A percentile compares a stretch with the other conserved stretches of the same genome.
Evolutionary conservation across 2,797 vertebrate genomes (phyloP).

Genomic region (Pristis pectinata): DNA sequence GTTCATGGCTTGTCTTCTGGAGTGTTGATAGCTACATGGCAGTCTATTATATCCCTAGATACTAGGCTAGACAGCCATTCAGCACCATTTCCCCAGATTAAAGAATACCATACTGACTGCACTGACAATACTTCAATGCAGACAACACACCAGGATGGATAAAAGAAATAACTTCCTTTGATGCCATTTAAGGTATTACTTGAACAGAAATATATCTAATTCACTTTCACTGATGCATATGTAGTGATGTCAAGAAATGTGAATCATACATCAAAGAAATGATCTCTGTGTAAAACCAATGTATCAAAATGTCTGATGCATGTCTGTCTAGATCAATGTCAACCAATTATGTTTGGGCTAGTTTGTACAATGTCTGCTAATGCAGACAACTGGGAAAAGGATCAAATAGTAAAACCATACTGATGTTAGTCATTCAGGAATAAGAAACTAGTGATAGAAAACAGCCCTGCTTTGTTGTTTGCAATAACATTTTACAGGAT

Average conservation of each 20-base stretch:
- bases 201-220: constrained; percentile 24
- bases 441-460: neutral
- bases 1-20: too few relatives aligned
- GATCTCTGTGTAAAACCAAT: constrained; percentile 38
- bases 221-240: neutral
- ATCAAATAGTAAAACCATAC: neutral
- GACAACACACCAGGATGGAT: constrained; percentile 39
- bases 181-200: constrained; percentile 42
- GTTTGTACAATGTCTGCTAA: neutral
- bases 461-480: neutral
- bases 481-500: neutral
- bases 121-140: constrained; percentile 42
- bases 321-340: constrained; percentile 38
- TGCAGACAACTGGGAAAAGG: neutral
- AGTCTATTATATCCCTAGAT: neutral
- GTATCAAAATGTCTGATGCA: constrained; percentile 39
- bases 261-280: constrained; percentile 33
- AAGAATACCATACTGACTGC: constrained; percentile 36
- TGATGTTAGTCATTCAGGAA: neutral
- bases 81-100: neutral
- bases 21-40: neutral
- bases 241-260: constrained; percentile 28
- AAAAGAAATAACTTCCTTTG: constrained; percentile 41
- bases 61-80: neutral
- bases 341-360: neutral